A percentile compares a stretch with the other conserved stretches of the same genome.
phyloP scores from a whole-genome alignment of 2,113 vertebrate genomes.

The Potamarius usumacintae region DNA sequence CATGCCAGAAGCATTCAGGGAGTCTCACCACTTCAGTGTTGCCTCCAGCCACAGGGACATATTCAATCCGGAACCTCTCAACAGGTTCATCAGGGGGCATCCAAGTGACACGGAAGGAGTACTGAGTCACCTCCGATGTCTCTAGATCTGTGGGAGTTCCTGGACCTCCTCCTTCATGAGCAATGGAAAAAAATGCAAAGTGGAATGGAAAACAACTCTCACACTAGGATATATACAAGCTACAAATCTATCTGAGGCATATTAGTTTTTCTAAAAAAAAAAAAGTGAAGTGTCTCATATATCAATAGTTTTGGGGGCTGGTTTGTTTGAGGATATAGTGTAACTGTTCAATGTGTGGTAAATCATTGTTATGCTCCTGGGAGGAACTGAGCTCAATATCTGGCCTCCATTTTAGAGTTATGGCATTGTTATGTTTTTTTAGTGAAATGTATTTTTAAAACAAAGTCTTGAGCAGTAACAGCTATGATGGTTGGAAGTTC shows the following conservation, averaged over 20 bases:
- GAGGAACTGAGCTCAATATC: conserved; percentile 55
- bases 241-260: conserved; percentile 51
- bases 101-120: conserved; percentile 89
- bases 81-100: conserved; percentile 79
- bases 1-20: background rate
- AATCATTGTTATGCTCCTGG: conserved; percentile 51
- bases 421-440: conserved; percentile 28
- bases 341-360: conserved; percentile 27
- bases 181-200: conserved; percentile 37
- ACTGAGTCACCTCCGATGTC: conserved; percentile 87
- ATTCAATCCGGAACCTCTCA: conserved; percentile 86
- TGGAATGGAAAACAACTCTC: conserved; percentile 46
- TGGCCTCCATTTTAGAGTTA: conserved; percentile 42
- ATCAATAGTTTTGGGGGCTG: conserved; percentile 25
- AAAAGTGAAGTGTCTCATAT: conserved; percentile 23
- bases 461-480: conserved; percentile 33
- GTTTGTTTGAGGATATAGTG: conserved; percentile 21
- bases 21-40: conserved; percentile 79
- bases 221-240: conserved; percentile 29
- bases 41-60: conserved; percentile 77
- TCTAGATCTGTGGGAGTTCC: conserved; percentile 80
- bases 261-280: background rate
- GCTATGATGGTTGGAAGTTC: conserved; percentile 11
- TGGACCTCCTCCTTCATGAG: conserved; percentile 43
- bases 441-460: conserved; percentile 24